These are phyloP conservation scores for Cydia pomonella DNA, from an alignment of 1,140 invertebrate species.

Conservation along the genomic window DNA sequence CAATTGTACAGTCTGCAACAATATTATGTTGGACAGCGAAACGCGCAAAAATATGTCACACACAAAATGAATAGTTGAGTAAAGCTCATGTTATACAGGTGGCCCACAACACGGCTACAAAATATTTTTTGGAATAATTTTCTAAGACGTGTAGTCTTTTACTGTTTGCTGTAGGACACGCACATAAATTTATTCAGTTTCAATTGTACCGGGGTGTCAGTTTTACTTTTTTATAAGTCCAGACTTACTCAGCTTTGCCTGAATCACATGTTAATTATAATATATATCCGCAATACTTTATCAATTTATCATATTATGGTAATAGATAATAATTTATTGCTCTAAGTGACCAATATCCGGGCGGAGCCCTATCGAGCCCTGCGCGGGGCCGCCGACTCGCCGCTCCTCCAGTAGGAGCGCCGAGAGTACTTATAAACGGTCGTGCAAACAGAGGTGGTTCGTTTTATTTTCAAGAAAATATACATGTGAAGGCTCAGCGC, in stretches of 20 bases:
- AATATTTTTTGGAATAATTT: too few species aligned
- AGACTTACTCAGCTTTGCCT: conserved; percentile 48
- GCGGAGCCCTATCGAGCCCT: conserved; percentile 34
- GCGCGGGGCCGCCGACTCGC: conserved; percentile 26
- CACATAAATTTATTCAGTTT: conserved; percentile 47
- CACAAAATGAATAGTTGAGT: too few species aligned
- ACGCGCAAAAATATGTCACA: too few species aligned
- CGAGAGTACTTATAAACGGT: conserved; percentile 61
- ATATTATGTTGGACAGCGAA: too few species aligned
- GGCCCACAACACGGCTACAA: too few species aligned
- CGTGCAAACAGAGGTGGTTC: conserved; percentile 45
- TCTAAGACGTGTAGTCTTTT: too few species aligned
- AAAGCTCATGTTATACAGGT: too few species aligned
- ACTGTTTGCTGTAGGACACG: conserved; percentile 54
- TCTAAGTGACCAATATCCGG: conserved; percentile 49
- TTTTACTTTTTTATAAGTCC: conserved; percentile 50
- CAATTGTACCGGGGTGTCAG: conserved; percentile 41
- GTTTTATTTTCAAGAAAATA: conserved; percentile 42
- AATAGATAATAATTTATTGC: conserved; percentile 61
- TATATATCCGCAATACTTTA: conserved; percentile 69
- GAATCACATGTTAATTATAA: conserved; percentile 53
- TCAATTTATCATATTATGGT: conserved; percentile 55
- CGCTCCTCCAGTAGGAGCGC: conserved; percentile 35
- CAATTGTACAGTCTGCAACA: too few species aligned
- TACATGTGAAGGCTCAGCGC: conserved; percentile 50